phyloP scores from a whole-genome alignment of 2,113 vertebrate genomes.

The Ranitomeya variabilis region DNA sequence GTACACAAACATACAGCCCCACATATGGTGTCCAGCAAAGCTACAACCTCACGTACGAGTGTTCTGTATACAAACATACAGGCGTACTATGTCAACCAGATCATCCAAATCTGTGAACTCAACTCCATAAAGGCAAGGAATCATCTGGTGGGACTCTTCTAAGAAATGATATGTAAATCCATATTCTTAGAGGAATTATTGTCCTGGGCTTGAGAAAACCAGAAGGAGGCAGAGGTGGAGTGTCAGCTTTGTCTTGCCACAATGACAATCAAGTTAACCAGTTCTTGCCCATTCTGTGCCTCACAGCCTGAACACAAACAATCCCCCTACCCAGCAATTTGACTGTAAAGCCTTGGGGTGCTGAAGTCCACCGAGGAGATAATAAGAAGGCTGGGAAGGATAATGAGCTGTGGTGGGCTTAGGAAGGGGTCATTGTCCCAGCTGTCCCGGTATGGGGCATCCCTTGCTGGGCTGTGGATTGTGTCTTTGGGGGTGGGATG shows the following conservation, averaged over 20 bases:
- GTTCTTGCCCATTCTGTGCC: conserved; percentile 17
- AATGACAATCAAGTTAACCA: conserved; percentile 33
- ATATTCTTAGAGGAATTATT: conserved; percentile 32
- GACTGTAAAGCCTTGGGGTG: not conserved
- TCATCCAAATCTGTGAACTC: not conserved
- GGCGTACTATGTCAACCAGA: not conserved
- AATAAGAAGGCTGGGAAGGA: not conserved
- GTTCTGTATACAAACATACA: not conserved
- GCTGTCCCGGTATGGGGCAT: conserved; percentile 23
- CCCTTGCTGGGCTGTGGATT: conserved; percentile 12
- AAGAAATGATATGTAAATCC: conserved; percentile 47
- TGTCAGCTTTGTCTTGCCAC: conserved; percentile 36
- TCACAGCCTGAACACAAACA: not conserved
- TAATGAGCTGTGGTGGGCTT: not conserved
- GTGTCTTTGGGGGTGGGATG: conserved; percentile 17
- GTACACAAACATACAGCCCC: not conserved
- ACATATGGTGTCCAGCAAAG: not conserved
- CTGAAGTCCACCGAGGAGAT: not conserved
- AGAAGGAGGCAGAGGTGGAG: conserved; percentile 9
- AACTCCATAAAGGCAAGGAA: not conserved
- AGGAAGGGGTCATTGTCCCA: conserved; percentile 50
- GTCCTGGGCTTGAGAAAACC: conserved; percentile 19
- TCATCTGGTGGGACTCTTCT: not conserved
- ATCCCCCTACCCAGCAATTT: not conserved
- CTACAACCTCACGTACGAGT: too few species aligned